These are phyloP conservation scores for Oryctolagus cuniculus DNA, from an alignment of 2,113 vertebrate genomes.

Conservation along the genomic window DNA sequence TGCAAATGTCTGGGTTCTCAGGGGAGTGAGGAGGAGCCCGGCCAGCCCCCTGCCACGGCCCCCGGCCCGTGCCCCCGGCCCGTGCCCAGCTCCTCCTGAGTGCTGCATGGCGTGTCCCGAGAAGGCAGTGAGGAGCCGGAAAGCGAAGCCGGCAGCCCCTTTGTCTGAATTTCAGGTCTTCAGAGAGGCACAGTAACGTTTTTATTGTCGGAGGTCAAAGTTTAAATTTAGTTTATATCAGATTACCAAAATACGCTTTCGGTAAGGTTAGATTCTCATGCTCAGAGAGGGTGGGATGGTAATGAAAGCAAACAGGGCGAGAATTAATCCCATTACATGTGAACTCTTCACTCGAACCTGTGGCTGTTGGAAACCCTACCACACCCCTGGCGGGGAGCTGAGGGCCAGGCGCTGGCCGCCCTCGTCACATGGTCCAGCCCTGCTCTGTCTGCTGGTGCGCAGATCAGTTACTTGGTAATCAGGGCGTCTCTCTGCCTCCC, in stretches of 20 bases:
- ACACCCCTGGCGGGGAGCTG: constrained; percentile 78
- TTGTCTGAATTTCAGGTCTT: constrained; percentile 85
- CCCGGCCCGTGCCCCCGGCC: background rate
- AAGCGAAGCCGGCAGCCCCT: constrained; percentile 88
- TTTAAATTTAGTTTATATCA: constrained; percentile 92
- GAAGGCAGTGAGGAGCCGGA: constrained; percentile 84
- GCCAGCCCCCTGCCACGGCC: background rate
- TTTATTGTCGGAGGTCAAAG: constrained; percentile 89
- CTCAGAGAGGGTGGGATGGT: constrained; percentile 86
- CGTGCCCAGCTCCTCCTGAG: constrained; percentile 47
- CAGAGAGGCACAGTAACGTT: constrained; percentile 83
- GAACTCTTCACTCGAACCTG: constrained; percentile 89
- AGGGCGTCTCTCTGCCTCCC: background rate
- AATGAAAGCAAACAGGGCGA: constrained; percentile 90
- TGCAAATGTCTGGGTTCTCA: background rate
- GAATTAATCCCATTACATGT: constrained; percentile 91
- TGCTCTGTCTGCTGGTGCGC: background rate
- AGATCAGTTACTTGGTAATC: background rate
- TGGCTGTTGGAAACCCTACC: constrained; percentile 87
- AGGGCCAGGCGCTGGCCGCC: constrained; percentile 11
- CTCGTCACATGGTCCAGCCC: fast-evolving
- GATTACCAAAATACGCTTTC: constrained; percentile 90
- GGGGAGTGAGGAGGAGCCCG: background rate
- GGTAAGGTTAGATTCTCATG: constrained; percentile 90
- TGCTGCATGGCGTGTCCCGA: constrained; percentile 81